Evolutionary conservation across 2,797 vertebrate species (phyloP).

Genomic region (Myripristis murdjan): DNA sequence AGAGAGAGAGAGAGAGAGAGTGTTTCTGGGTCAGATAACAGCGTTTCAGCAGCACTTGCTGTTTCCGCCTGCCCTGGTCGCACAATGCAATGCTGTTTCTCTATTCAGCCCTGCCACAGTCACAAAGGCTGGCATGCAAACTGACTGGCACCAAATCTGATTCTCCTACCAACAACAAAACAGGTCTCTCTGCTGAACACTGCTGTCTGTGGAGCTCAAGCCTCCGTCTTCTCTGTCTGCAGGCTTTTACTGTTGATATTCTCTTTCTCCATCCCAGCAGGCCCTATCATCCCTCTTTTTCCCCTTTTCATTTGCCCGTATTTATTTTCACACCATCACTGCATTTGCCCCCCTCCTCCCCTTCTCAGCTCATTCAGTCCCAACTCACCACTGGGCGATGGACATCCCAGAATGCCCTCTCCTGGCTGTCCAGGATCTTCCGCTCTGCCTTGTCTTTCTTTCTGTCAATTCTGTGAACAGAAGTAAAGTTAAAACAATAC

Average conservation of each 20-base stretch:
- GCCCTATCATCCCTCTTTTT: background rate
- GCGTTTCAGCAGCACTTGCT: conserved; percentile 41
- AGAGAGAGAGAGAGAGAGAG: conserved; percentile 42
- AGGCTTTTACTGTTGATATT: conserved; percentile 12
- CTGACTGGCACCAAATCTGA: conserved; percentile 52
- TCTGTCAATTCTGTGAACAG: conserved; percentile 91
- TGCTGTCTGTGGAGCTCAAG: conserved; percentile 19
- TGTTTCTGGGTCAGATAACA: conserved; percentile 65
- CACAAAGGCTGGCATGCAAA: conserved; percentile 49
- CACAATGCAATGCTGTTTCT: conserved; percentile 41
- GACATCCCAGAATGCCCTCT: conserved; percentile 98
- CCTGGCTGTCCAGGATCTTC: conserved; percentile 97
- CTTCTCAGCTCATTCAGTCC: background rate
- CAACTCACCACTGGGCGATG: conserved; percentile 95
- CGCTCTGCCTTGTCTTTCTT: conserved; percentile 98
- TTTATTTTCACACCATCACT: conserved; percentile 14
- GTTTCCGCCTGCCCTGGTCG: conserved; percentile 32
- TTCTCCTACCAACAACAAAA: conserved; percentile 34
- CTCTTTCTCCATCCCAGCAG: background rate
- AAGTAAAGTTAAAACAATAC: conserved; percentile 13
- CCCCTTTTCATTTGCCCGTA: background rate
- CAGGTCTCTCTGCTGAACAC: conserved; percentile 13
- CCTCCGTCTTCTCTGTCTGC: conserved; percentile 30
- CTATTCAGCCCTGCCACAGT: conserved; percentile 31
- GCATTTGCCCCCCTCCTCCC: background rate